These are phyloP conservation scores for Plebejus melissa DNA, from an alignment of 2,888 invertebrate species.

Conservation along the genomic window DNA sequence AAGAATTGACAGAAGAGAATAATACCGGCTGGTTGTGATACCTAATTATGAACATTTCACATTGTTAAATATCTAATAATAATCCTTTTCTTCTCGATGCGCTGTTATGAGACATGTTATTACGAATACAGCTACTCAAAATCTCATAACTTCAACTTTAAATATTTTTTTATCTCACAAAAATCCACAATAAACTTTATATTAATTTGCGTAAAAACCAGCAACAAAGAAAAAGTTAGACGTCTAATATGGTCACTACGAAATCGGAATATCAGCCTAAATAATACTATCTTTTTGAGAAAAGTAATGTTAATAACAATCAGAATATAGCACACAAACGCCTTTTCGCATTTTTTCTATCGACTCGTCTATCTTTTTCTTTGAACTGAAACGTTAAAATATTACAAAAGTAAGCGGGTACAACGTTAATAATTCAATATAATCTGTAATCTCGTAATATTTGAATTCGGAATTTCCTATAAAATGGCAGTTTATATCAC, in stretches of 20 bases:
- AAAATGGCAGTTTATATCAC: constrained; percentile 76
- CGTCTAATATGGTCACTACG: neutral
- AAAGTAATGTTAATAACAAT: neutral
- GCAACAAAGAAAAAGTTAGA: neutral
- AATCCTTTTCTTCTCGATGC: neutral
- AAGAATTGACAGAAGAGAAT: no score
- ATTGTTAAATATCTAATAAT: no score
- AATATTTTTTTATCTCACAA: neutral
- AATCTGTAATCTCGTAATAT: constrained; percentile 45
- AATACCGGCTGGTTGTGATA: no score
- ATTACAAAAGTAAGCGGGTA: constrained; percentile 39
- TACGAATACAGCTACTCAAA: neutral
- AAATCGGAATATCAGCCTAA: neutral
- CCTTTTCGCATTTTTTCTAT: neutral
- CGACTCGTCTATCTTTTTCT: neutral
- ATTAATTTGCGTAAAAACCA: neutral
- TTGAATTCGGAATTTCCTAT: constrained; percentile 52
- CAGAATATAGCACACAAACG: neutral
- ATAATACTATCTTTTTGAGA: neutral
- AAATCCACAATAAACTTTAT: neutral
- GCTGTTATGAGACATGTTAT: neutral
- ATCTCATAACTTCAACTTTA: neutral
- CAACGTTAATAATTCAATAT: constrained; percentile 37
- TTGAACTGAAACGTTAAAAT: constrained; percentile 1
- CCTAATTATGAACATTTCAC: neutral